Evolutionary conservation across 2,797 vertebrate genomes (phyloP).

Genomic region (Lutjanus campechanus): DNA sequence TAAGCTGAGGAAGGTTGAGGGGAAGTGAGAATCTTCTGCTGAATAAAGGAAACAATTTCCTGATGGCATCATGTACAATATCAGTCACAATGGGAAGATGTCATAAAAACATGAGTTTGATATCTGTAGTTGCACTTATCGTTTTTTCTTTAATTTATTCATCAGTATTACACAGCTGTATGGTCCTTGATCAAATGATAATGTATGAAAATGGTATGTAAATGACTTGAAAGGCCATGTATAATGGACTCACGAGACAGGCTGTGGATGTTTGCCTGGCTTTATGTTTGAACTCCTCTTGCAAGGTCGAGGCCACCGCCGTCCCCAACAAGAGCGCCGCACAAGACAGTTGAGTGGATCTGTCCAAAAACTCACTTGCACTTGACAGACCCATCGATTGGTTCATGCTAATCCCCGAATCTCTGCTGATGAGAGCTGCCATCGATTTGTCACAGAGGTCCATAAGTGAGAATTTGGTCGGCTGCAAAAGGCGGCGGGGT

Average conservation of each 20-base stretch:
- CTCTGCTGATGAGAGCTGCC: conserved; percentile 57
- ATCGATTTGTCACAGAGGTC: conserved; percentile 44
- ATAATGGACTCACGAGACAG: background rate
- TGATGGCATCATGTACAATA: background rate
- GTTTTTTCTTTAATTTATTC: background rate
- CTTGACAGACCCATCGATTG: conserved; percentile 55
- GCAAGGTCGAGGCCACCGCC: background rate
- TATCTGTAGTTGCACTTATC: background rate
- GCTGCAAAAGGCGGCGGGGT: conserved; percentile 5
- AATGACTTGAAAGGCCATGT: background rate
- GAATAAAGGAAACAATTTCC: background rate
- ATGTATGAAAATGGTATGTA: background rate
- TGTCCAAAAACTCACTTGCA: conserved; percentile 33
- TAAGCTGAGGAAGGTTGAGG: background rate
- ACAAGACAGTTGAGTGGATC: conserved; percentile 13
- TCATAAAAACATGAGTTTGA: background rate
- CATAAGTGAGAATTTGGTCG: conserved; percentile 17
- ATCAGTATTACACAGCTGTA: too few relatives aligned
- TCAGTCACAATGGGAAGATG: background rate
- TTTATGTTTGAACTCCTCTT: conserved; percentile 5
- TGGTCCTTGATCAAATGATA: too few relatives aligned
- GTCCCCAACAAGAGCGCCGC: background rate
- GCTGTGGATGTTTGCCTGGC: background rate
- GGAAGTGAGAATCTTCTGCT: background rate
- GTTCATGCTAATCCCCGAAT: conserved; percentile 39